Conservation (phyloP, 2,113 vertebrate genomes). For the Sinosuthora webbiana region DNA sequence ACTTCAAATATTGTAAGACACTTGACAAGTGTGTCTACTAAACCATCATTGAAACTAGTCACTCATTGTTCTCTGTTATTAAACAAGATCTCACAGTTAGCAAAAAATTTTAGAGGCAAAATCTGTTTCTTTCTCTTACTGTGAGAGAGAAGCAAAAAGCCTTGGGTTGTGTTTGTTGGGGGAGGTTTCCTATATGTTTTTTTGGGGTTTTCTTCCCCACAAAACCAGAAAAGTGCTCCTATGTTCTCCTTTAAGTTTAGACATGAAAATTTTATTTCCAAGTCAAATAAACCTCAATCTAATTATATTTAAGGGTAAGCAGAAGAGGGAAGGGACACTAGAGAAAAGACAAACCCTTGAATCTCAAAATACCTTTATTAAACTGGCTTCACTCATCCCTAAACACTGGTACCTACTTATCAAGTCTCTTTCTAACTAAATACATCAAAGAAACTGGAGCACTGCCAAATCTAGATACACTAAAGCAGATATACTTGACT, state of each 20-base stretch:
- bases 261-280: constrained; percentile 45
- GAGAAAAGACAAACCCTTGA: constrained; percentile 14
- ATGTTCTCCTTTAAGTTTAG: constrained; percentile 21
- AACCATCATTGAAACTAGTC: neutral
- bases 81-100: neutral
- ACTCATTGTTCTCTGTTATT: constrained; percentile 1
- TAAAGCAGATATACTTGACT: constrained; percentile 29
- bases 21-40: neutral
- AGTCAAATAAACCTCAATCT: constrained; percentile 18
- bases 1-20: neutral
- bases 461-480: constrained; percentile 10
- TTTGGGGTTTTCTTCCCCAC: neutral
- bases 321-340: neutral
- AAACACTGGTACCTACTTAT: constrained; percentile 20
- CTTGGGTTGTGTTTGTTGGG: neutral
- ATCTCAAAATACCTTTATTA: constrained; percentile 40
- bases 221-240: neutral
- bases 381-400: constrained; percentile 7
- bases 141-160: neutral
- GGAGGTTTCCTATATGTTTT: neutral
- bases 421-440: constrained; percentile 32
- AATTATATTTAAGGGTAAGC: constrained; percentile 13
- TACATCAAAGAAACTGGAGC: constrained; percentile 31
- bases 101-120: constrained; percentile 39
- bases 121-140: neutral